A percentile compares a stretch with the other conserved stretches of the same genome.
Conservation (phyloP, 2,797 vertebrate species). For the Melanotaenia trifasciata region DNA sequence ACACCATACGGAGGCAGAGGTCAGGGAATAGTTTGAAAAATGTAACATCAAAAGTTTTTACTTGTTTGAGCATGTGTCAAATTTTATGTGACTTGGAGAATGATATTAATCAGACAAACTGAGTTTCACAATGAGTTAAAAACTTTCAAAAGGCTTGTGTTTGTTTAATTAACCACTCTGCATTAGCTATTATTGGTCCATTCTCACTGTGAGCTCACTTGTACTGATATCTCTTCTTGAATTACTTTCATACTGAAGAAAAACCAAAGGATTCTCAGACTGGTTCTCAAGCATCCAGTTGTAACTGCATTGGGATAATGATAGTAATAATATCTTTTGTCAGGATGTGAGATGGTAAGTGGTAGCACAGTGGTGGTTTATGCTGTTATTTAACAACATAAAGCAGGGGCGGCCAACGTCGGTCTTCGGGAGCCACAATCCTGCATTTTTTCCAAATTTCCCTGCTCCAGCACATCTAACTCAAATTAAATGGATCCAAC, state of each 20-base stretch:
- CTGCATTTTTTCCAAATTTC: no score
- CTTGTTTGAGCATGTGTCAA: neutral
- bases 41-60: neutral
- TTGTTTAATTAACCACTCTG: neutral
- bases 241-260: neutral
- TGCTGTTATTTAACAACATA: neutral
- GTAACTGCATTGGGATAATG: neutral
- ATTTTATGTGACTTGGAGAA: neutral
- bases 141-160: neutral
- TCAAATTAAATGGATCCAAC: no score
- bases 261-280: neutral
- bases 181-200: neutral
- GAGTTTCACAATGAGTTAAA: neutral
- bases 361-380: neutral
- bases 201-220: neutral
- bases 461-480: no score
- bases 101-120: neutral
- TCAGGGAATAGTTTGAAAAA: neutral
- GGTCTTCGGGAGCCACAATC: no score
- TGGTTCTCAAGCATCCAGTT: neutral
- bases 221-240: neutral
- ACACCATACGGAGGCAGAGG: neutral
- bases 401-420: neutral
- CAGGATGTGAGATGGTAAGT: neutral
- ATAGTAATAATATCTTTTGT: neutral